Evolutionary conservation across 1,140 invertebrate species (phyloP), one percentile per base, ranked within the genome.

Genomic region (Microplitis demolitor): DNA sequence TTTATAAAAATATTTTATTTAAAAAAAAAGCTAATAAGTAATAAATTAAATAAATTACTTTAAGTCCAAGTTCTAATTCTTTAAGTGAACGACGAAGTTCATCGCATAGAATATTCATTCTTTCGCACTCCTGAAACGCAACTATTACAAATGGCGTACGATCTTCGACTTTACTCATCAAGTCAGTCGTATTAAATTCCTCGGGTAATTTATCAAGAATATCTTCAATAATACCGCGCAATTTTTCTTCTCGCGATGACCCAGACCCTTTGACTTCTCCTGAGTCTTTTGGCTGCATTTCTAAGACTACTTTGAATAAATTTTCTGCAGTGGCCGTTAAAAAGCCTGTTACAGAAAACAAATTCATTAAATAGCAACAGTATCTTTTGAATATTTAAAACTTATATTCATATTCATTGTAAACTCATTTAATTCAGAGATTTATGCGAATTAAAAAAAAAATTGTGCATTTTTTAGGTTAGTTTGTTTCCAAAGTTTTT

Each of bases 61-160:
- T 97, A 0, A 97, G 87, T 9, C 96, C 96, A 4, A 97, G 88
- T 75, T 96, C 93, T 0, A 97, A 87, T 87, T 98, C 96, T 75
- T 91, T 91, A 0, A 99, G 87, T 0, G 96, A 95, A 16, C 93
- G 87, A 70, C 90, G 89, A 34, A 98, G 92, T 85, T 97, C 95
- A 4, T 87, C 86, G 71, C 93, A 95, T 1, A 99, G 87, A 8
- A 90, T 88, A 82, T 98, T 99, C 96, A 98, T 98, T 61, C 96
- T 88, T 84, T 98, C 97, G 83, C 96, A 97, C 88, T 98, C 97
- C 88, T 98, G 97, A 76, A 98, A 93, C 4, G 95, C 95, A 0
- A 98, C 97, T 14, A 97, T 96, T 0, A 96, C 93, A 79, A 92
- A 98, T 0, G 97, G 97, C 2, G 95, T 97, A 76, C 93, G 89